These are phyloP conservation scores for Elysia chlorotica DNA, from an alignment of 1,140 invertebrate genomes.

Conservation along the genomic window DNA sequence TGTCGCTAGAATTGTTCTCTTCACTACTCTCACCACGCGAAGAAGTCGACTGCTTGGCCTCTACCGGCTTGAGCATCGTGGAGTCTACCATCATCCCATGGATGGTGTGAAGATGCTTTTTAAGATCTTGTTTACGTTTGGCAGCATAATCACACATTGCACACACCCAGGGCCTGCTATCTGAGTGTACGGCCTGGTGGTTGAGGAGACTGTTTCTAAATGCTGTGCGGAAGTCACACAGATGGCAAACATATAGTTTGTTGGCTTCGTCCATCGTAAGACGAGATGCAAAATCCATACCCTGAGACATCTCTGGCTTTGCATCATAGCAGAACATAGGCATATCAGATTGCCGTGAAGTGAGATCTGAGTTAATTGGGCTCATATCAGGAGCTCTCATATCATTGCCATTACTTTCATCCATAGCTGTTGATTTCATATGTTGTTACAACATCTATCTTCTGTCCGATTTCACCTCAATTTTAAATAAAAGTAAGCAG, in stretches of 20 bases:
- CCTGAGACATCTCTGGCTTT: no score
- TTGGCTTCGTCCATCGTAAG: constrained; percentile 9
- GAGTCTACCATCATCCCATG: constrained; percentile 32
- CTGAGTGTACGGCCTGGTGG: constrained; percentile 39
- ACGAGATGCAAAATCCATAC: no score
- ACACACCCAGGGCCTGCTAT: constrained; percentile 32
- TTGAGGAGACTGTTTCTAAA: constrained; percentile 35
- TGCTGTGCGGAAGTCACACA: constrained; percentile 31
- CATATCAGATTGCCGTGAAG: no score
- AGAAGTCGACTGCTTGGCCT: not conserved
- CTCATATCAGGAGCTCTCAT: no score
- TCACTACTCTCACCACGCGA: not conserved
- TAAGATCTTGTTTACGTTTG: constrained; percentile 37
- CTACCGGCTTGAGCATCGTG: constrained; percentile 15
- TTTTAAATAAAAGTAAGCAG: no score
- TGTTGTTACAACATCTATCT: no score
- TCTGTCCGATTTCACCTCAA: no score
- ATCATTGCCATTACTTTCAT: no score
- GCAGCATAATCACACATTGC: constrained; percentile 38
- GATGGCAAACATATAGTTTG: constrained; percentile 31
- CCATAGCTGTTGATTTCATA: no score
- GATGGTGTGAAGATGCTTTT: constrained; percentile 35
- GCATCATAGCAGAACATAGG: no score
- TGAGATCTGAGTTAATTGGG: no score
- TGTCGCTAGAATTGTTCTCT: constrained; percentile 9